Evolutionary conservation across 2,888 invertebrate species (phyloP).

Genomic region (Teleogryllus oceanicus): DNA sequence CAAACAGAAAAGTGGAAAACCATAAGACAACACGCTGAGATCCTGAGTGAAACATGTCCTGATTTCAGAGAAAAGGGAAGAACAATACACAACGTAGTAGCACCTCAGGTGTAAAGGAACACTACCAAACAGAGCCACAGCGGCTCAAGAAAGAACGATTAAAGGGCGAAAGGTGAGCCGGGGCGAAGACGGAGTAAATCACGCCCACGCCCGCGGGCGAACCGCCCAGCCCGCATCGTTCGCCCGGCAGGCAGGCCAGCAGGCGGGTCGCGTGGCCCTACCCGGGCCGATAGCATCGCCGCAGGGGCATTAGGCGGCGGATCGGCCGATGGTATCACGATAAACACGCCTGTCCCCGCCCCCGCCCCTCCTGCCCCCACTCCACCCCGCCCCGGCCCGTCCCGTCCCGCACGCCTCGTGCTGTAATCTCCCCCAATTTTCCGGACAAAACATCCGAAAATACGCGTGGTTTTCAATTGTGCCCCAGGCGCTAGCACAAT

Average conservation of each 20-base stretch:
- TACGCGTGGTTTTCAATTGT: conserved; percentile 9
- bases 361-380: not conserved
- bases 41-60: no score
- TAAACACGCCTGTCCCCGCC: conserved; percentile 7
- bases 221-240: not conserved
- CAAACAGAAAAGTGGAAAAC: no score
- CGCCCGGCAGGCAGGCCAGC: not conserved
- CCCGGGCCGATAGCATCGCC: not conserved
- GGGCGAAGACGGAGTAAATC: no score
- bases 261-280: not conserved
- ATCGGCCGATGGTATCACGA: not conserved
- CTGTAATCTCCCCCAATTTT: conserved; percentile 7
- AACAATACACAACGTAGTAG: no score
- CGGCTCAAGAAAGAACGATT: no score
- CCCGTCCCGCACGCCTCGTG: not conserved
- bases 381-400: not conserved
- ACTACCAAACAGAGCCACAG: no score
- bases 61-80: no score
- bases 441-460: conserved; percentile 12
- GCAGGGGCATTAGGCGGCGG: not conserved
- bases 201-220: no score
- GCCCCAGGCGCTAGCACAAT: not conserved
- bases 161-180: no score
- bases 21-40: no score
- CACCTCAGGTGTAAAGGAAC: no score